phyloP scores from a whole-genome alignment of 2,113 vertebrate species.

The Spheniscus mendiculus region DNA sequence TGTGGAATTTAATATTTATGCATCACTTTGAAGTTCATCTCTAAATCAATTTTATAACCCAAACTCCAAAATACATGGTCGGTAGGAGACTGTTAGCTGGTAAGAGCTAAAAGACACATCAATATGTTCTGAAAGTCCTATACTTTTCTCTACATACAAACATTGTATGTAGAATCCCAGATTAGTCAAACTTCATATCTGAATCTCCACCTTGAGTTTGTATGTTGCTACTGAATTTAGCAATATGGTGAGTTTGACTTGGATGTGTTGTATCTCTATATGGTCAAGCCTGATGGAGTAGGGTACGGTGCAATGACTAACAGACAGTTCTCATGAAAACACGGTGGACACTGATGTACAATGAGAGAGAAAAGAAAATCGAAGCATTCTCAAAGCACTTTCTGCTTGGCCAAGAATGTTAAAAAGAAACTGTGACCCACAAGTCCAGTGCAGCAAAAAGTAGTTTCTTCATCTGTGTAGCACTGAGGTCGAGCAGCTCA shows the following conservation, averaged over 20 bases:
- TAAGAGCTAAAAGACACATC: not conserved
- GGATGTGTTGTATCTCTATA: not conserved
- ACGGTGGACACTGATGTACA: not conserved
- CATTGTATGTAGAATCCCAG: not conserved
- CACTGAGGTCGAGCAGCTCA: not conserved
- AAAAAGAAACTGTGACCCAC: not conserved
- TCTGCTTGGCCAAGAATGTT: not conserved
- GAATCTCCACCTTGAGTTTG: not conserved
- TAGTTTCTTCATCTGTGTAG: not conserved
- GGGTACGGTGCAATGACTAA: not conserved
- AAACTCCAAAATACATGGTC: not conserved
- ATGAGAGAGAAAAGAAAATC: not conserved
- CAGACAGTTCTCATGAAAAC: not conserved
- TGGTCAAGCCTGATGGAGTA: not conserved
- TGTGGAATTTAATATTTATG: slow-evolving; percentile 11
- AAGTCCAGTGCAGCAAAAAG: not conserved
- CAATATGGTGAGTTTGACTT: not conserved
- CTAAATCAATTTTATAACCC: not conserved
- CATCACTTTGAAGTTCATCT: not conserved
- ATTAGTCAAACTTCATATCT: not conserved
- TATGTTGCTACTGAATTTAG: not conserved
- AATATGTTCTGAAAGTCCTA: not conserved
- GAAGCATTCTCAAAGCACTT: not conserved
- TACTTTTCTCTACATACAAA: not conserved
- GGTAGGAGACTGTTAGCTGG: not conserved